A percentile compares a stretch with the other conserved stretches of the same genome.
phyloP scores from a whole-genome alignment of 2,888 invertebrate species.

The Orchesellides sinensis region DNA sequence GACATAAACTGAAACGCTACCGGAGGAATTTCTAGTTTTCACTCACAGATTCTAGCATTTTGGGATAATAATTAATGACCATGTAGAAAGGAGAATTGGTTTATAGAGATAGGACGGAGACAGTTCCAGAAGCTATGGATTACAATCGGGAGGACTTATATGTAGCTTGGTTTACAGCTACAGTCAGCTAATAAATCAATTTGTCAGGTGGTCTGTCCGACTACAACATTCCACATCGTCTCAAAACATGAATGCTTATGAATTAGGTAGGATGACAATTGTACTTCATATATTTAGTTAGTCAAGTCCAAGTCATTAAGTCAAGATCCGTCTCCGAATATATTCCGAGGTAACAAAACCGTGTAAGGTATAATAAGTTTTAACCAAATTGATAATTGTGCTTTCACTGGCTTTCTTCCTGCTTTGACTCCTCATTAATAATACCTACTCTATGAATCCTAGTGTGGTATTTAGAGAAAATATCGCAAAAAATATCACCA shows the following conservation, averaged over 20 bases:
- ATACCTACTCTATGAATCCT: too few species aligned
- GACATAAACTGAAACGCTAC: not conserved
- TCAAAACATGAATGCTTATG: not conserved
- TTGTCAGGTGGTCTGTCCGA: constrained; percentile 58
- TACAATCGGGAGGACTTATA: constrained; percentile 31
- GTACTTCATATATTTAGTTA: too few species aligned
- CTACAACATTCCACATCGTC: not conserved
- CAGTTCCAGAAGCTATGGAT: constrained; percentile 31
- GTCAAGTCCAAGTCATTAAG: too few species aligned
- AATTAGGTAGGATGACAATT: too few species aligned
- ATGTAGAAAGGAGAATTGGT: constrained; percentile 6
- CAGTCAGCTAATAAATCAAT: constrained; percentile 64
- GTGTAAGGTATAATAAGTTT: too few species aligned
- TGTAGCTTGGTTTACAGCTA: constrained; percentile 44
- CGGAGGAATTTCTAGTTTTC: constrained; percentile 23
- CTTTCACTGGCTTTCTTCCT: too few species aligned
- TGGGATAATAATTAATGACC: constrained; percentile 40
- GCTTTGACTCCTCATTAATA: too few species aligned
- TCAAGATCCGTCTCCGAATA: too few species aligned
- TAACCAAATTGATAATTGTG: too few species aligned
- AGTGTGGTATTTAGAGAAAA: constrained; percentile 3
- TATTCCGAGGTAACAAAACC: too few species aligned
- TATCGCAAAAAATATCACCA: too few species aligned
- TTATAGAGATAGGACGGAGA: constrained; percentile 21
- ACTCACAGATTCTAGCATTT: constrained; percentile 20